These are phyloP conservation scores for Pseudorhombus dupliciocellatus DNA, from an alignment of 2,113 vertebrate genomes.

Conservation along the genomic window DNA sequence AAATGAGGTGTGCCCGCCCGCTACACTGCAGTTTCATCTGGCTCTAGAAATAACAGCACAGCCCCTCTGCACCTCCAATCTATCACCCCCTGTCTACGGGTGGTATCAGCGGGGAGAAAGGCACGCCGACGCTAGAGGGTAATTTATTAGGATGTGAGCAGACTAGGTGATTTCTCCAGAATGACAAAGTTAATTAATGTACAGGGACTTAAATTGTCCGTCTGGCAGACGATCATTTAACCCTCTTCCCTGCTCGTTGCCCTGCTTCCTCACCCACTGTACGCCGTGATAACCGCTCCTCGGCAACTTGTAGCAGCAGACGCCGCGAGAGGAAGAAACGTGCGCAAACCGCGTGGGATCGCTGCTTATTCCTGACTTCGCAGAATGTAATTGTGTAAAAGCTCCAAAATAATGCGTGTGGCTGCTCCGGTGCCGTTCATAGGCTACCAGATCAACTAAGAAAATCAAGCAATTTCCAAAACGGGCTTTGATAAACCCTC, in stretches of 20 bases:
- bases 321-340: constrained; percentile 5
- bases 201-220: constrained; percentile 59
- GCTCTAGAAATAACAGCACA: constrained; percentile 74
- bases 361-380: constrained; percentile 48
- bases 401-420: constrained; percentile 25
- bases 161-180: constrained; percentile 62
- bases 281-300: constrained; percentile 18
- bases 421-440: constrained; percentile 15
- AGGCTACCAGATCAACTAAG: constrained; percentile 31
- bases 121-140: constrained; percentile 53
- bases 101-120: constrained; percentile 62
- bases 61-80: constrained; percentile 66
- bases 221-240: constrained; percentile 69
- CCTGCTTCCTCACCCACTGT: constrained; percentile 30
- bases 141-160: constrained; percentile 65
- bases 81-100: constrained; percentile 67
- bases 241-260: constrained; percentile 39
- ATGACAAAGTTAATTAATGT: constrained; percentile 73
- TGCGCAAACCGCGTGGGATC: constrained; percentile 12
- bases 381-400: constrained; percentile 44
- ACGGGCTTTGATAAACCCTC: constrained; percentile 47
- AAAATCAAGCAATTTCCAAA: constrained; percentile 57
- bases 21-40: constrained; percentile 74
- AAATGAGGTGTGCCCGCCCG: constrained; percentile 77
- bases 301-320: background rate